phyloP scores from a whole-genome alignment of 1,140 invertebrate genomes.

The Drosophila sturtevanti region DNA sequence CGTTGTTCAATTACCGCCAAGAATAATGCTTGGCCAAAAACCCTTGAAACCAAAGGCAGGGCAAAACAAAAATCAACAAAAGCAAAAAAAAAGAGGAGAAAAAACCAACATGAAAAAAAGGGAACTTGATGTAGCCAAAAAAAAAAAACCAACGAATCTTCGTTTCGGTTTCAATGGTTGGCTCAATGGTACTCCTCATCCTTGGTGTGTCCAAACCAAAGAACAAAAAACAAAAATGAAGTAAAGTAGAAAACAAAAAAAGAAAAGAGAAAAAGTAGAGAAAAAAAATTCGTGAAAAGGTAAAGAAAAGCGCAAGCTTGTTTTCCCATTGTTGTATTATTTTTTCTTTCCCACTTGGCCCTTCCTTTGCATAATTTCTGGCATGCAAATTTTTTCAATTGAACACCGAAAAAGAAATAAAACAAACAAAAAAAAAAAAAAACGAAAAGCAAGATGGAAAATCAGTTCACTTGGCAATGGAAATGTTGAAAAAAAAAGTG shows the following conservation, averaged over 20 bases:
- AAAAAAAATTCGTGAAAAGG: conserved; percentile 5
- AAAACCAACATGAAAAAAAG: conserved; percentile 12
- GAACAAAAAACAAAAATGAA: conserved; percentile 20
- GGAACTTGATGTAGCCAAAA: conserved; percentile 9
- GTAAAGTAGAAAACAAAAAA: conserved; percentile 30
- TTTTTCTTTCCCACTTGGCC: conserved; percentile 32
- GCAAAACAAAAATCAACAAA: conserved; percentile 40
- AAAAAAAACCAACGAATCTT: conserved; percentile 61
- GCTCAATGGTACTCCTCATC: conserved; percentile 35
- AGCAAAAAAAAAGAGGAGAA: conserved; percentile 30
- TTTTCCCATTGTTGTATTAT: conserved; percentile 39
- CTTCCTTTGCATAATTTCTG: conserved; percentile 71
- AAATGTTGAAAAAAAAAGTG: conserved; percentile 60
- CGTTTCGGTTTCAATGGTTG: conserved; percentile 61
- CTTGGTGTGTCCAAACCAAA: conserved; percentile 44
- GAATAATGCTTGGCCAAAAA: conserved; percentile 64
- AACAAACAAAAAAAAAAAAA: conserved; percentile 63
- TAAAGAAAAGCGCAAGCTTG: conserved; percentile 58
- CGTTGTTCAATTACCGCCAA: conserved; percentile 77
- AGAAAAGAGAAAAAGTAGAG: conserved; percentile 15
- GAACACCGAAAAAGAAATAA: conserved; percentile 67
- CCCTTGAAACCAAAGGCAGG: conserved; percentile 39
- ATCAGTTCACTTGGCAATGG: conserved; percentile 41
- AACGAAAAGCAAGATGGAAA: conserved; percentile 26
- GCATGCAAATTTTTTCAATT: conserved; percentile 79